Base-by-base conservation (phyloP, 2,888 invertebrate genomes). In the Linnaemya tessellans region DNA sequence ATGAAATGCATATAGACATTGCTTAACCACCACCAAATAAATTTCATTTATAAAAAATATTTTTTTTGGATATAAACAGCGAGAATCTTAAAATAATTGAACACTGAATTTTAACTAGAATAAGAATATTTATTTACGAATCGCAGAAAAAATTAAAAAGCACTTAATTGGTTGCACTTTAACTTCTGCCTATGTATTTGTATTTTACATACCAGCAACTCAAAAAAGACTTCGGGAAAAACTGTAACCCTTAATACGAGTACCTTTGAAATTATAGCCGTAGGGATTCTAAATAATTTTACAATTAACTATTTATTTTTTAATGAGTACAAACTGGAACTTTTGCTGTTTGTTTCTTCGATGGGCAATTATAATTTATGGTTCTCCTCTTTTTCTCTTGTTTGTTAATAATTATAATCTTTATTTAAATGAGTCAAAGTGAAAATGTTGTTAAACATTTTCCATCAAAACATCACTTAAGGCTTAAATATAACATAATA, bases 401-500 rank as follows among this genome's bases (percentile, higher is more conserved):
- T 35, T 91, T 90, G 87, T 30, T 88, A 86, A 89, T 91, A 90
- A 91, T 90, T 90, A 89, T 41, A 67, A 78, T 89, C 90, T 71
- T 20, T 41, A 67, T 49, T 70, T 90, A 89, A 89, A 90, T 89
- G 87, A 88, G 88, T 87, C 88, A 87, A 89, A 89, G 89, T 90
- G 90, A 89, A 90, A 89, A 89, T 88, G 88, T 88, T 80, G 88
- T 88, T 89, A 89, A 91, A 88, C 86, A 89, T 88, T 88, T 88
- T 80, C 79, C 81, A 86, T 80, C 71, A 80, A 85, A 84, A 82
- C 87, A 88, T 84, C 86, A 88, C 88, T 87, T 78, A 81, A 87
- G 88, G 89, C 89, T 86, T 88, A 88, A 87, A 89, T 88, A 83
- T 87, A 89, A 88, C 89, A 88, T 90, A 90, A 91, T 91, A 89